Evolutionary conservation across 2,113 vertebrate genomes (phyloP).

Genomic region (Cyanoliseus patagonus): DNA sequence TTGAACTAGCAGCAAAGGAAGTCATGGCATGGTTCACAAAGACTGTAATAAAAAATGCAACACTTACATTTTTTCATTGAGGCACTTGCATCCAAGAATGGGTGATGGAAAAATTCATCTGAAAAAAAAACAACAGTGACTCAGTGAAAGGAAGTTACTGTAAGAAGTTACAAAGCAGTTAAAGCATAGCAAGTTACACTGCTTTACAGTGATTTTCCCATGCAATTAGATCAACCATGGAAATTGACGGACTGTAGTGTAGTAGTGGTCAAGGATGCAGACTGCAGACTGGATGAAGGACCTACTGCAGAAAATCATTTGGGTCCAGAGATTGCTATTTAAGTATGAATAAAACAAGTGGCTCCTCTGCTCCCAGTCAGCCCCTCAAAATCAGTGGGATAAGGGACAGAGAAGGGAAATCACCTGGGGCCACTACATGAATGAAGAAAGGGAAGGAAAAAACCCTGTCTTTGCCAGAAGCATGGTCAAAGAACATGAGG

Average conservation of each 20-base stretch:
- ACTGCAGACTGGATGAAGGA: not conserved
- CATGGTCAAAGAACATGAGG: not conserved
- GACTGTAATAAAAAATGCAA: not conserved
- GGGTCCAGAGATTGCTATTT: not conserved
- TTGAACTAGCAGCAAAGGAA: slow-evolving; percentile 8
- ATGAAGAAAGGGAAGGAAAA: not conserved
- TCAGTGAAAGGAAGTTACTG: not conserved
- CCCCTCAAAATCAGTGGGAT: not conserved
- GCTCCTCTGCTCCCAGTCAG: not conserved
- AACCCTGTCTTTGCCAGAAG: not conserved
- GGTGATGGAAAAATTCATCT: slow-evolving; percentile 96
- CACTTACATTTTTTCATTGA: slow-evolving; percentile 91
- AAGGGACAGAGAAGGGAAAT: not conserved
- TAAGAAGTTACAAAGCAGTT: not conserved
- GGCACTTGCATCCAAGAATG: slow-evolving; percentile 86
- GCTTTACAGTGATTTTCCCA: not conserved
- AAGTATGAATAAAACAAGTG: not conserved
- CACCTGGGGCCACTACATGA: not conserved
- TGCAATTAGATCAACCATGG: not conserved
- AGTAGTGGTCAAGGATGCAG: not conserved
- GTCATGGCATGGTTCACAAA: not conserved
- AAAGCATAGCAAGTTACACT: not conserved
- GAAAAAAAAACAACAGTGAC: not conserved
- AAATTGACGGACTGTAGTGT: rapidly evolving
- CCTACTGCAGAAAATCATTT: not conserved